These are phyloP conservation scores for Lethrus apterus DNA, from an alignment of 1,140 invertebrate species.

Conservation along the genomic window DNA sequence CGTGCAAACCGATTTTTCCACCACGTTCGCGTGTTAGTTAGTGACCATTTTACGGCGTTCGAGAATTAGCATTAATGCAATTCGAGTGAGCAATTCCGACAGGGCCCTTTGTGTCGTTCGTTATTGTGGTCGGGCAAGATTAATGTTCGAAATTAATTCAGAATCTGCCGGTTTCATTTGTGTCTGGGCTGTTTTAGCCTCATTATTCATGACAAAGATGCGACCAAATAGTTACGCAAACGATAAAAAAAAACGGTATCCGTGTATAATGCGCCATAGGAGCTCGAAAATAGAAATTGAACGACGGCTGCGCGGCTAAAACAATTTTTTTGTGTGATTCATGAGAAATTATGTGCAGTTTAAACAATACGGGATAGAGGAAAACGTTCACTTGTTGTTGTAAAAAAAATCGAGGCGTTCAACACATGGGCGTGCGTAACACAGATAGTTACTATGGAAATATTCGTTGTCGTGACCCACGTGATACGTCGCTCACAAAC, in stretches of 20 bases:
- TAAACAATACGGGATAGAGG: no score
- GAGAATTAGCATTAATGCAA: conserved; percentile 17
- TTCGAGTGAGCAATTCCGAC: conserved; percentile 15
- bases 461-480: no score
- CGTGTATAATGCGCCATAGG: conserved; percentile 6
- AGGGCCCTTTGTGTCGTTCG: conserved; percentile 14
- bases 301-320: no score
- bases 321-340: no score
- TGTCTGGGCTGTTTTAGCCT: conserved; percentile 9
- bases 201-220: conserved; percentile 12
- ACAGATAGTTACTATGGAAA: conserved; percentile 9
- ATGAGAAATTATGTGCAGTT: no score
- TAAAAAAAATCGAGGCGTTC: conserved; percentile 8
- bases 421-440: conserved; percentile 12
- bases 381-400: no score
- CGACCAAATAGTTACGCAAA: conserved; percentile 1
- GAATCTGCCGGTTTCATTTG: conserved; percentile 15
- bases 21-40: no score
- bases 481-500: no score
- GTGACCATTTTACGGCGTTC: neutral
- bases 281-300: conserved; percentile 7
- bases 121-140: conserved; percentile 16
- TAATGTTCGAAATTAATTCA: conserved; percentile 17
- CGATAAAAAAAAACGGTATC: neutral
- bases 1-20: no score